Evolutionary conservation across 2,113 vertebrate species (phyloP), one percentile per base, ranked within the genome.

Genomic region (Haplochromis burtoni): DNA sequence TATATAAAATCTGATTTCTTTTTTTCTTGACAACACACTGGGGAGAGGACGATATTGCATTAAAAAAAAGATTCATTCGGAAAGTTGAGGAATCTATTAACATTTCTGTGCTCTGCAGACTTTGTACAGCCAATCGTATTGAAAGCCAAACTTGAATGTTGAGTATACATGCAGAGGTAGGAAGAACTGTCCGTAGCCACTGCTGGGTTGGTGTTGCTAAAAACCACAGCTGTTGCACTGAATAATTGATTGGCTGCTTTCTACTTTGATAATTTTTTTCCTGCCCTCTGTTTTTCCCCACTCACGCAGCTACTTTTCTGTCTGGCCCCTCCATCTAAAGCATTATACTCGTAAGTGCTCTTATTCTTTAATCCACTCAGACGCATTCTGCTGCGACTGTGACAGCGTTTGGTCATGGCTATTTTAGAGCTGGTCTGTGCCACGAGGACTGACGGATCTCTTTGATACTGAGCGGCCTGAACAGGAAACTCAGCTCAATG

Each of bases 311-410:
- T 79, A 45, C 1, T 17, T 85, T 90, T 87, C 81, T 21, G 33
- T 86, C 87, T 45, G 26, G 49, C 29, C 76, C 88, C 45, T 66
- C 79, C 80, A 89, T 91, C 91, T 87, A 33, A 59, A 89, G 81
- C 83, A 80, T 91, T 93, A 92, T 86, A 88, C 86, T 89, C 86
- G 89, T 83, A 93, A 89, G 82, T 81, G 82, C 91, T 87, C 79
- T 90, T 90, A 81, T 91, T 89, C 83, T 90, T 85, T 93, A 94
- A 94, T 92, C 94, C 93, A 94, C 87, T 95, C 87, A 90, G 87
- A 82, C 19, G 83, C 82, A 81, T 83, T 86, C 82, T 87, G 87
- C 86, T 86, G 57, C 82, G 21, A 73, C 83, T 66, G 66, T 86
- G 87, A 86, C 84, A 42, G 73, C 5, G n/a, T 82, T 49, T 31